These are phyloP conservation scores for Phyllopteryx taeniolatus DNA, from an alignment of 2,113 vertebrate species.

Conservation along the genomic window DNA sequence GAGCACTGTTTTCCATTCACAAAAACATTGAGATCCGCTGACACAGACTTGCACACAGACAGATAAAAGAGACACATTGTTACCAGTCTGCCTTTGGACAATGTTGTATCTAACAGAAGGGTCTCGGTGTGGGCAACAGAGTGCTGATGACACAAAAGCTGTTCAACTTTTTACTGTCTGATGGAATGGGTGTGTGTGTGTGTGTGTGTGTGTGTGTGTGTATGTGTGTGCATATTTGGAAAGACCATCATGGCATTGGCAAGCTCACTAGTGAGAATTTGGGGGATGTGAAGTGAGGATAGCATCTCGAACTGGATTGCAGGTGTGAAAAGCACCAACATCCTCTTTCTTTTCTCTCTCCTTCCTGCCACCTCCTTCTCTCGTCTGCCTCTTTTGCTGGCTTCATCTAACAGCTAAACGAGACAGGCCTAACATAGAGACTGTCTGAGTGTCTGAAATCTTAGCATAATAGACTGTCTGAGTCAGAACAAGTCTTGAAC, in stretches of 20 bases:
- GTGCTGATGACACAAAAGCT: slow-evolving; percentile 41
- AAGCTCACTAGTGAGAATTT: slow-evolving; percentile 13
- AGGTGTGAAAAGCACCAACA: slow-evolving; percentile 23
- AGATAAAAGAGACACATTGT: slow-evolving; percentile 46
- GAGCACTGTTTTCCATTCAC: slow-evolving; percentile 39
- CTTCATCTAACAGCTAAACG: slow-evolving; percentile 11
- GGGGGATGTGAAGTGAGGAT: slow-evolving; percentile 23
- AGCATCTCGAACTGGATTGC: slow-evolving; percentile 1
- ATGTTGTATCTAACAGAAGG: slow-evolving; percentile 51
- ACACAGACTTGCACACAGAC: slow-evolving; percentile 27
- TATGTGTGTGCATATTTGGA: slow-evolving; percentile 25
- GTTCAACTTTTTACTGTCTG: slow-evolving; percentile 47
- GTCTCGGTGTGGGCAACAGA: slow-evolving; percentile 49
- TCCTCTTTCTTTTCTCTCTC: slow-evolving; percentile 9
- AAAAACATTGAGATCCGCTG: slow-evolving; percentile 26
- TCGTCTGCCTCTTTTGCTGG: slow-evolving; percentile 26
- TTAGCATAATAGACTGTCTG: slow-evolving; percentile 39
- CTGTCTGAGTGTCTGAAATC: slow-evolving; percentile 35
- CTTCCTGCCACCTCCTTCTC: slow-evolving; percentile 8
- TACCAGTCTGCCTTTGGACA: slow-evolving; percentile 43
- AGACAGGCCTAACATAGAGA: slow-evolving; percentile 27
- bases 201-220: slow-evolving; percentile 15
- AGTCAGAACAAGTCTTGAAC: slow-evolving; percentile 52
- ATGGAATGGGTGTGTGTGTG: slow-evolving; percentile 39
- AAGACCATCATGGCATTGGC: slow-evolving; percentile 6